Evolutionary conservation across 2,113 vertebrate species (phyloP), one percentile per base, ranked within the genome.

Genomic region (Labeo catla): DNA sequence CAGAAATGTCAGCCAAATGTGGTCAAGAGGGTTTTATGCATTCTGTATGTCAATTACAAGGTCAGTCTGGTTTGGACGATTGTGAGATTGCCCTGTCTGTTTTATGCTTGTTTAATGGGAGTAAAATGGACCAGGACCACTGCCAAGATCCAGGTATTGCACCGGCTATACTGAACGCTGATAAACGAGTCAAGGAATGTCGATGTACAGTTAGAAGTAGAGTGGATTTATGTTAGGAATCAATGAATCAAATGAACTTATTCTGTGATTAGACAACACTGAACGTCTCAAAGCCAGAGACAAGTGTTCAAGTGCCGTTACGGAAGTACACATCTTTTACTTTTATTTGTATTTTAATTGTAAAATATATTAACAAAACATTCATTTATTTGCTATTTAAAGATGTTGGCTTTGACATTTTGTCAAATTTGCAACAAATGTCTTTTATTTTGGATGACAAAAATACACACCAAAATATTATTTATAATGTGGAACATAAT

Each of bases 121-220:
- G 21, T 81, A 15, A 65, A 81, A 81, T 65, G 79, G 43, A 28
- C n/a, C 59, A 65, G 57, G 54, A 43, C 36, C 59, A 81, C 39
- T 49, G 59, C 13, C 43, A 81, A 81, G 79, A 81, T 65, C 78
- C 3, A 21, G 7, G 11, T 65, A 65, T 16, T 65, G 13, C 59
- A 65, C 57, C 39, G 43, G 43, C 79, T 49, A 81, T 49, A 81
- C 59, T 1, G 15, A n/a, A 66, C 13, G 0, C 59, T 66, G 59
- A 81, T 34, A 49, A 65, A 81, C 2, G 4, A 47, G 79, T 65
- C 13, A 66, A 81, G 59, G 59, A 81, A 81, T 65, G 59, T 81
- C 59, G 1, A 65, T 81, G 59, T 49, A 81, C 78, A 80, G 78
- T 39, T 66, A 81, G 43, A 81, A 47, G 78, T 65, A 73, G 36